Evolutionary conservation across 2,888 invertebrate species (phyloP), one percentile per base, ranked within the genome.

Genomic region (Tipula confusa): DNA sequence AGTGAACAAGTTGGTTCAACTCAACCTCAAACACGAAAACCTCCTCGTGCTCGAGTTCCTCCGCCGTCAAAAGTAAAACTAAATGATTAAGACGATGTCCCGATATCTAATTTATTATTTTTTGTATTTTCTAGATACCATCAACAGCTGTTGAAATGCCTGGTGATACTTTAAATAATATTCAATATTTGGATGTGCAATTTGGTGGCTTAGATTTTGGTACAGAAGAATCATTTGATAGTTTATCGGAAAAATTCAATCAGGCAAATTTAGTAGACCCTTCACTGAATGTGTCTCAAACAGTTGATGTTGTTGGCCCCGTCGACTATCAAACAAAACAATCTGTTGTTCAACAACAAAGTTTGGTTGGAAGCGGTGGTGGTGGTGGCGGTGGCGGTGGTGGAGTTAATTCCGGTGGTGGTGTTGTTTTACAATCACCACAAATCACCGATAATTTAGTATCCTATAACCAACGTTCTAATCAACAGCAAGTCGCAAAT

Each of bases 141-240:
- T 92, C 96, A 83, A 95, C 94, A 84, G 98, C 98, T 28, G 98
- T 98, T 48, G 98, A 98, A 90, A 98, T 98, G 98, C 98, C 98
- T 0, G 97, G 96, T 85, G 97, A 97, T 87, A 91, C 94, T 84
- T 91, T 93, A 13, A 93, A 93, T 84, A 93, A 93, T 85, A 93
- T 93, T 85, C 93, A 92, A 85, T 94, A 94, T 89, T 92, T 98
- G 86, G 98, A 98, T 90, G 97, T 98, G 85, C 97, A 98, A 91
- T 98, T 98, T 90, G 97, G 97, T 36, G 97, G 95, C 2, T 91
- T 97, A 86, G 97, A 97, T 87, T 93, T 94, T 87, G 93, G 93
- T 85, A 90, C 92, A 13, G 90, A 90, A 82, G 90, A 89, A 29
- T 86, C 88, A 5, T 89, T 89, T 83, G 89, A 89, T 85, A 86